Percentiles rank a stretch among this genome's conserved stretches.
Evolutionary conservation across 2,113 vertebrate genomes (phyloP).

Genomic region (Opisthocomus hoazin): DNA sequence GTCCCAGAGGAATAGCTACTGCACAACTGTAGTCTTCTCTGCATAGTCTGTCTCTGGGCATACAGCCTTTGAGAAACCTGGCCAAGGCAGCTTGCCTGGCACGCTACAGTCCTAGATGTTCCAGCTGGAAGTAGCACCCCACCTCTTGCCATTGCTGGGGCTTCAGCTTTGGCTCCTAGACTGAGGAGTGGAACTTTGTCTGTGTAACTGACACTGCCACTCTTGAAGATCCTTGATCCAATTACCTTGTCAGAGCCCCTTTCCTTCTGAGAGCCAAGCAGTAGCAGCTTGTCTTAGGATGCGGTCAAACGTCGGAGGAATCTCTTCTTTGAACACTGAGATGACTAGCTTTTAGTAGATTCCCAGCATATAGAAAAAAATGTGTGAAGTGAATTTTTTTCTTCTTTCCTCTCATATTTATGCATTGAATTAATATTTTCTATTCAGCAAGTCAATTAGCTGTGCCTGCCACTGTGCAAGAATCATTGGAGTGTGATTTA

Average conservation of each 20-base stretch:
- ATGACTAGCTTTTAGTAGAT: neutral
- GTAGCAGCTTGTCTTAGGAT: neutral
- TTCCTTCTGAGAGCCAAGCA: neutral
- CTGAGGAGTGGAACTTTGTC: neutral
- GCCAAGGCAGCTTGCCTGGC: neutral
- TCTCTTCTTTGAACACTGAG: neutral
- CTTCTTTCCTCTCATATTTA: neutral
- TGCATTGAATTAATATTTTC: neutral
- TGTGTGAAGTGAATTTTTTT: neutral
- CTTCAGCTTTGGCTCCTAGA: neutral
- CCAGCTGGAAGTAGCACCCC: neutral
- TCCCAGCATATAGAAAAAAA: neutral
- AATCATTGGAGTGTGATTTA: neutral
- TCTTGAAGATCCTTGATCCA: neutral
- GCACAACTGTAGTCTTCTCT: neutral
- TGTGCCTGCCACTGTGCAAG: neutral
- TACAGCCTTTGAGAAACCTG: neutral
- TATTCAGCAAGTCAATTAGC: neutral
- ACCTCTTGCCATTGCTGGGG: neutral
- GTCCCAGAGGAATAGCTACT: neutral
- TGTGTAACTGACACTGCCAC: neutral
- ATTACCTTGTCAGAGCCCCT: neutral
- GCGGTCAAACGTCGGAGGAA: neutral
- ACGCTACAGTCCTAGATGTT: accelerated
- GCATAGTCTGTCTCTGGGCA: neutral